Evolutionary conservation across 2,113 vertebrate species (phyloP), one percentile per base, ranked within the genome.

Genomic region (Blennius ocellaris): DNA sequence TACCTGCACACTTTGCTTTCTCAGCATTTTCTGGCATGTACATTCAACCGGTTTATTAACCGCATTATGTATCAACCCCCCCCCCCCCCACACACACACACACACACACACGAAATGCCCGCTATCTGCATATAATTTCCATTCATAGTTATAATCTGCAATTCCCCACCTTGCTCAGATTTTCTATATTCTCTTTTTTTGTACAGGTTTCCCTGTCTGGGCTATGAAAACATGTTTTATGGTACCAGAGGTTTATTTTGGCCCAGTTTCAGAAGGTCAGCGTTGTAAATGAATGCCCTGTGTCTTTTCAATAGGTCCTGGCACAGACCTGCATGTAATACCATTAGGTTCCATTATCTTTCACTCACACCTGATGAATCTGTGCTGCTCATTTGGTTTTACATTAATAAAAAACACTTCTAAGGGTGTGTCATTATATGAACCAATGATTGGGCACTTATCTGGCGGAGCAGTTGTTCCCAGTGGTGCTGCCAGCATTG

Each of bases 401-500:
- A 40, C 36, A 17, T 12, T 16, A 45, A 21, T 45, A 45, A 49
- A 1, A 30, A 12, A 37, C 12, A 47, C 54, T 59, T 55, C 51
- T 37, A 45, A 78, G 6, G 37, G 62, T 76, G 40, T 53, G 47
- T 44, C 11, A 58, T 71, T 83, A 82, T 64, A 74, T 56, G 52
- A 56, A 72, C 38, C 61, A 54, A 56, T 39, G 41, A 63, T 78
- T 43, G 48, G 36, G n/a, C 43, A 78, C 57, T 82, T 64, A 81
- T 80, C 76, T 64, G 76, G 41, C 67, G 43, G 69, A 64, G 38
- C 75, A 72, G 50, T 52, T 56, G 62, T 60, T 76, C 76, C 74
- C 81, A 60, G 58, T 37, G 53, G 48, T 71, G 73, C 53, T 69
- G 78, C 81, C 86, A 82, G 85, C 78, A 89, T 81, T 90, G 74